Base-by-base conservation (phyloP, 1,140 invertebrate species). In the Cydia pomonella region DNA sequence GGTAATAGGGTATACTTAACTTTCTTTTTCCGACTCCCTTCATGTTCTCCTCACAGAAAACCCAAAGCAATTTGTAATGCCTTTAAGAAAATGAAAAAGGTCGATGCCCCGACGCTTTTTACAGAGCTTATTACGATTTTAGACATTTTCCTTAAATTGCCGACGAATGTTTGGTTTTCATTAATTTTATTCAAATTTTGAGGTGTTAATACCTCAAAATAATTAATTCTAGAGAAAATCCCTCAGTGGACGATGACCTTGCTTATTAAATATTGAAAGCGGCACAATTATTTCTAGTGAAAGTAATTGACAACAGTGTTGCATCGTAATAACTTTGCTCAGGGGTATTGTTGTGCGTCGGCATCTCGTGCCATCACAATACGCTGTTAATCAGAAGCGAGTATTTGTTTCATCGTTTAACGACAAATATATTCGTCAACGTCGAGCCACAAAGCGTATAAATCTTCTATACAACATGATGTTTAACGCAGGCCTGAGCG, bases 221-320 rank as follows among this genome's bases (percentile, higher is more conserved):
- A 33, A 69, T 38, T 27, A n/a, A 33, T 18, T 38, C 29, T 3
- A 33, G 27, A 69, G 29, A 38, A 18, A 69, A 18, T 69, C 29
- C 64, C 64, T 33, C 64, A 4, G 33, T 0, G 29, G 33, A 18
- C 64, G 64, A 41, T 16, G 64, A 69, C 29, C 64, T 18, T 33
- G 64, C 64, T 69, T 69, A 69, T 69, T 33, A 69, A 69, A 25
- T 72, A 75, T 72, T 72, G 71, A 75, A 69, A 75, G 69, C 74
- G 50, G 25, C 47, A 69, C 27, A 73, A 72, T 75, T 75, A 75
- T 72, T 71, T 72, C 10, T 29, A 74, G 76, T 72, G 76, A 77
- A 77, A 77, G 76, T 71, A 63, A 62, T 53, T 29, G 62, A 72
- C 73, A 72, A 77, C 73, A 66, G 29, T 71, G 27, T 71, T 59